These are phyloP conservation scores for Erythrocercus mccallii DNA, from an alignment of 2,113 vertebrate genomes.

Conservation along the genomic window DNA sequence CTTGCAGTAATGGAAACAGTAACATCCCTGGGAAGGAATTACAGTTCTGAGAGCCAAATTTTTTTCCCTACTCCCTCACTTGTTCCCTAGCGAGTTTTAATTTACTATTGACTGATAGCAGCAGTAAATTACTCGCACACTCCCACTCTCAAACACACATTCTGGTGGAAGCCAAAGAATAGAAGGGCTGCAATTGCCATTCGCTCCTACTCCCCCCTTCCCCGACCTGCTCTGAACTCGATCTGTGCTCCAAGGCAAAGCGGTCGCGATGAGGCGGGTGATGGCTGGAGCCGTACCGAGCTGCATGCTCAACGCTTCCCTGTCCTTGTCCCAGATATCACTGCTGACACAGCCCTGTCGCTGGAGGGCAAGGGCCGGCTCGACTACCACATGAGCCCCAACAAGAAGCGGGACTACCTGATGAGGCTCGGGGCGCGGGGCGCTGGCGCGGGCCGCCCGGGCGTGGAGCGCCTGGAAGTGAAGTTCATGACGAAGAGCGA, in stretches of 20 bases:
- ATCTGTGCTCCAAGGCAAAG: background rate
- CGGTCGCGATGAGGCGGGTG: background rate
- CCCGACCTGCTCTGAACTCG: conserved; percentile 13
- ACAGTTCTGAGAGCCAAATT: conserved; percentile 22
- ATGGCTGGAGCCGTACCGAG: background rate
- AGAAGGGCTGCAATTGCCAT: background rate
- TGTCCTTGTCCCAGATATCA: conserved; percentile 75
- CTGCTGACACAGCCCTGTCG: conserved; percentile 88
- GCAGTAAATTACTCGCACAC: conserved; percentile 54
- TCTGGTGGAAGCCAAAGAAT: conserved; percentile 3
- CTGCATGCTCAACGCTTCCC: background rate
- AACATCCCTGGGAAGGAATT: conserved; percentile 63
- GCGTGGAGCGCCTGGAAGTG: conserved; percentile 80
- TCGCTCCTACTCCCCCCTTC: background rate
- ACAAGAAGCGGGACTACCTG: conserved; percentile 83
- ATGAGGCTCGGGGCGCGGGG: conserved; percentile 68
- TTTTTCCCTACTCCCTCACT: conserved; percentile 48
- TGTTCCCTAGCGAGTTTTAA: conserved; percentile 47
- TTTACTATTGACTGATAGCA: conserved; percentile 59
- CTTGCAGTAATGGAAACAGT: conserved; percentile 60
- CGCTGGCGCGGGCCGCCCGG: background rate
- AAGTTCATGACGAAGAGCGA: conserved; percentile 94
- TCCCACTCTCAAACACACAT: conserved; percentile 39
- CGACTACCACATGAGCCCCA: conserved; percentile 87
- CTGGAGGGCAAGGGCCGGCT: conserved; percentile 89